Conservation (phyloP, 2,797 vertebrate species). For the Hafferia zeledoni region DNA sequence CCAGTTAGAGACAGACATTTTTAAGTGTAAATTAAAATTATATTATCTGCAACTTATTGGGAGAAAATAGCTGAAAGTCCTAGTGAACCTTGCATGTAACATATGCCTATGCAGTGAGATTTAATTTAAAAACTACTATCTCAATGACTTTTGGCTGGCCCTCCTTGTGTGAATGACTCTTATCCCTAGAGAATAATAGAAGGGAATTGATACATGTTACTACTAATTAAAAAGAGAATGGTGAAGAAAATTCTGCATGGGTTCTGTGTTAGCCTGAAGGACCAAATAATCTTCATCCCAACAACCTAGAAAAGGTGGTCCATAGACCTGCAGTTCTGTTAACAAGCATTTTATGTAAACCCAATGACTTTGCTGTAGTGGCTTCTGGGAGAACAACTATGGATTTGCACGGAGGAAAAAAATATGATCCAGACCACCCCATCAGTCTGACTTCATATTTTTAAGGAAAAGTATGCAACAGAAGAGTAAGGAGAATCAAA, state of each 20-base stretch:
- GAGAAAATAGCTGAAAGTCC: neutral
- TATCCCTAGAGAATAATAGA: neutral
- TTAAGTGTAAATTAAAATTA: neutral
- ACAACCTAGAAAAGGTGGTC: neutral
- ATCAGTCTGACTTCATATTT: neutral
- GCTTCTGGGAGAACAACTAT: neutral
- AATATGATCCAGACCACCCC: neutral
- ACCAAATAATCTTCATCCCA: neutral
- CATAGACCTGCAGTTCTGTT: neutral
- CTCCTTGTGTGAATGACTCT: neutral
- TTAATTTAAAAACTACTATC: neutral
- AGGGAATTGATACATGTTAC: neutral
- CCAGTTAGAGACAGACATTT: neutral
- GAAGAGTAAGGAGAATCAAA: neutral
- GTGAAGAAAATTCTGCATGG: neutral
- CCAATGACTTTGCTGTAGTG: neutral
- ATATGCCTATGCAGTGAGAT: neutral
- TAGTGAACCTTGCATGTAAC: neutral
- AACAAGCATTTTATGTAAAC: neutral
- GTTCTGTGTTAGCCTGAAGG: neutral
- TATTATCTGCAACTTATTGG: neutral
- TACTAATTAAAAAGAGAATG: neutral
- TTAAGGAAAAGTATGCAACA: neutral
- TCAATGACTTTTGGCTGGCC: neutral
- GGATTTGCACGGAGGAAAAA: neutral